A percentile compares a stretch with the other conserved stretches of the same genome.
Evolutionary conservation across 2,888 invertebrate species (phyloP).

Genomic region (Cheiracanthium punctorium): DNA sequence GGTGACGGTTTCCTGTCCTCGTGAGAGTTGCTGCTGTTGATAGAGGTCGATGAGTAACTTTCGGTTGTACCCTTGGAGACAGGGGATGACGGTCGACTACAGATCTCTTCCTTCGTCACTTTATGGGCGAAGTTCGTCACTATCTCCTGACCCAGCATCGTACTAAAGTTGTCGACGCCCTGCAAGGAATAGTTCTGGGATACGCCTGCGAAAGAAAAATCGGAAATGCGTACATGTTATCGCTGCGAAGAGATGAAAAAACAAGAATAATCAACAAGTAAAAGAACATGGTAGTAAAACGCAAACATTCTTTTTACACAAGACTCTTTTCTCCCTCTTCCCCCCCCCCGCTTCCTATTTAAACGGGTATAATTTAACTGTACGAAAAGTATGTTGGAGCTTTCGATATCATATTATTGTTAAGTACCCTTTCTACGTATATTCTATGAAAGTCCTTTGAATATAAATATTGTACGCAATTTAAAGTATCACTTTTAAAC

Average conservation of each 20-base stretch:
- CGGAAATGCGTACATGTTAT: neutral
- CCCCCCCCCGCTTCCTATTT: too few relatives aligned
- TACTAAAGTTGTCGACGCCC: conserved; percentile 76
- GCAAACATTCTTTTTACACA: neutral
- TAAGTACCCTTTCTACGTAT: too few relatives aligned
- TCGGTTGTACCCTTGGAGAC: conserved; percentile 47
- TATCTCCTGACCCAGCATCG: conserved; percentile 85
- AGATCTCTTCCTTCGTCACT: conserved; percentile 67
- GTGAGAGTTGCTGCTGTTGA: conserved; percentile 35
- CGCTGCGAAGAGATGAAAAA: neutral
- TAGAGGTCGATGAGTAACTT: conserved; percentile 41
- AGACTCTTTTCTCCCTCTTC: neutral
- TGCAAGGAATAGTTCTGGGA: conserved; percentile 70
- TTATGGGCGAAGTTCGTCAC: conserved; percentile 75
- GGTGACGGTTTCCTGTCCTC: conserved; percentile 49
- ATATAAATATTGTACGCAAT: too few relatives aligned
- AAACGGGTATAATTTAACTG: too few relatives aligned
- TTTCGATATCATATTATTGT: too few relatives aligned
- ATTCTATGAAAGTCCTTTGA: too few relatives aligned
- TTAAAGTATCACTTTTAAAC: too few relatives aligned
- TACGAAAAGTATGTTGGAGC: too few relatives aligned
- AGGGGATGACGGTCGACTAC: conserved; percentile 61
- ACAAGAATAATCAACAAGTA: neutral
- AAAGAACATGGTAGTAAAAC: neutral
- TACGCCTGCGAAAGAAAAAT: conserved; percentile 19